Conservation (phyloP, 1,140 invertebrate species). For the Anoplophora glabripennis region DNA sequence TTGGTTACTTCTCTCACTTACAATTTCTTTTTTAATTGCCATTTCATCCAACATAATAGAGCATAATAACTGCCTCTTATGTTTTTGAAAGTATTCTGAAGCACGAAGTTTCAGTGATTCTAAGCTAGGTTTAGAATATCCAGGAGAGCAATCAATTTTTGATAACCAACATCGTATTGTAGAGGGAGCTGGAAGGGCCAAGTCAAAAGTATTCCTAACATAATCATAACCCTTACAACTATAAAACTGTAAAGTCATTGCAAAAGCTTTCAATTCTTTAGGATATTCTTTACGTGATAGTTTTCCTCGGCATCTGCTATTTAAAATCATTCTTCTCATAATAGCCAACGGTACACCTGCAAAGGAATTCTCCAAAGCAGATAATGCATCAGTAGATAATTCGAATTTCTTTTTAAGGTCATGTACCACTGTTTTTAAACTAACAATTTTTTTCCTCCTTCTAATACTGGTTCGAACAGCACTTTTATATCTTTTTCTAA, state of each 20-base stretch:
- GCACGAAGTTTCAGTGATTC: constrained; percentile 3
- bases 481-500: no score
- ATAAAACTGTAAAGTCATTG: constrained; percentile 37
- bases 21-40: constrained; percentile 37
- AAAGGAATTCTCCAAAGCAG: no score
- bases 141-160: constrained; percentile 35
- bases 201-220: constrained; percentile 26
- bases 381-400: no score
- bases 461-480: no score
- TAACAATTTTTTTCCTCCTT: no score
- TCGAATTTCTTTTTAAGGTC: no score
- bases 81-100: background rate
- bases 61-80: constrained; percentile 28
- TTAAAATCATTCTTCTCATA: constrained; percentile 1
- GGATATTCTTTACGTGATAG: background rate
- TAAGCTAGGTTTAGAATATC: constrained; percentile 34
- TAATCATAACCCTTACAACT: constrained; percentile 36
- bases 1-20: constrained; percentile 32
- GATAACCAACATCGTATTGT: constrained; percentile 40
- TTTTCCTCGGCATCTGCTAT: background rate
- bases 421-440: no score
- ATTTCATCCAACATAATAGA: constrained; percentile 42
- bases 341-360: background rate
- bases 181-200: constrained; percentile 33
- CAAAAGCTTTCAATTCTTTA: constrained; percentile 10